Evolutionary conservation across 2,113 vertebrate species (phyloP), one percentile per base, ranked within the genome.

Genomic region (Callipepla squamata): DNA sequence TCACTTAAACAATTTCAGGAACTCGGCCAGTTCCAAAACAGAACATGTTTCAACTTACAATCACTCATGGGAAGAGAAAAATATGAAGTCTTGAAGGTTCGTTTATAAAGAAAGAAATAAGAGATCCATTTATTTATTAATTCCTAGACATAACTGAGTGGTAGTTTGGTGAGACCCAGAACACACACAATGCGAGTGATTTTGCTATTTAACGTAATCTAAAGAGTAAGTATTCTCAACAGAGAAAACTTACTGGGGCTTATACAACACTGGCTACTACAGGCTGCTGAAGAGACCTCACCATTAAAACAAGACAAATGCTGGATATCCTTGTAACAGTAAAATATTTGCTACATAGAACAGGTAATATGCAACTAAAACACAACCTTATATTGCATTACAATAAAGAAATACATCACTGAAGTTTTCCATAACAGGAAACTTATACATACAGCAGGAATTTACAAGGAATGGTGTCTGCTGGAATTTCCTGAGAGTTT

Each of bases 1-100:
- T 44, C 69, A 74, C 86, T 90, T 57, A 86, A 84, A 47, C 62
- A 47, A 63, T 74, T 92, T 94, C 32, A 91, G 59, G 53, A 93
- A 88, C 44, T 51, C 25, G 34, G 75, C 48, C 78, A 90, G 55
- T 55, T 18, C 73, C 65, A 77, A 28, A 88, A 68, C 13, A 91
- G 40, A 93, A 85, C 23, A 76, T 70, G 40, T 67, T 45, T 40
- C 59, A 90, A 79, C 57, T 82, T 28, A 82, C 51, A 48, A 42
- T 66, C 53, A 45, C 57, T 80, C 50, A 40, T 13, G 22, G 45
- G 45, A 79, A 72, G 32, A 80, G 58, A 89, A 93, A 96, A 94
- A 61, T 6, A 63, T 4, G 2, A 81, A 89, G 13, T n/a, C 51
- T 68, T 36, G 18, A 81, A 89, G 6, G 80, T 66, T 70, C n/a